phyloP scores from a whole-genome alignment of 1,140 invertebrate genomes.

The Bombus polaris region DNA sequence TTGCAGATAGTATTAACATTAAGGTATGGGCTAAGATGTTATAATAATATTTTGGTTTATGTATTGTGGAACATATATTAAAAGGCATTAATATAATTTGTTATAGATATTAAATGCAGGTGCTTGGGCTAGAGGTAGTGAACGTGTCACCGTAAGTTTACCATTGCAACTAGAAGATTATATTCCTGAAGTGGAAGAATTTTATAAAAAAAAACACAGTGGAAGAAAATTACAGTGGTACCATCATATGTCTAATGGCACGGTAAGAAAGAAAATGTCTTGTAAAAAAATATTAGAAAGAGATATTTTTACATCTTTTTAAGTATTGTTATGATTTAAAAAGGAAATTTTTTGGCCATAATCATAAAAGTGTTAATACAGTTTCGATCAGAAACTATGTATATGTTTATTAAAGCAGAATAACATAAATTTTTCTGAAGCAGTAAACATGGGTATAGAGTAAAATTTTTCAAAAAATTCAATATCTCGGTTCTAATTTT shows the following conservation, averaged over 20 bases:
- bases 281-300: constrained; percentile 21
- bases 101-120: constrained; percentile 97
- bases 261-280: constrained; percentile 82
- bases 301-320: constrained; percentile 16
- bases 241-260: constrained; percentile 99
- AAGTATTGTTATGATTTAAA: neutral
- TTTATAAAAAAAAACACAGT: constrained; percentile 98
- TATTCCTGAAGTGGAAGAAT: constrained; percentile 98
- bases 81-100: neutral
- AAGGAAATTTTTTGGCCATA: neutral
- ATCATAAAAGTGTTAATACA: neutral
- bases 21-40: constrained; percentile 79
- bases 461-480: constrained; percentile 43
- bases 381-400: neutral
- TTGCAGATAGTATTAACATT: constrained; percentile 89
- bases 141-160: constrained; percentile 96
- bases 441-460: constrained; percentile 37
- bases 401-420: constrained; percentile 19
- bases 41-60: neutral
- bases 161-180: constrained; percentile 99
- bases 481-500: constrained; percentile 51
- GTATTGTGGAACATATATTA: neutral
- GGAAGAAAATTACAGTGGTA: constrained; percentile 99
- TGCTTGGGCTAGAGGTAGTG: constrained; percentile 97
- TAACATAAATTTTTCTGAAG: constrained; percentile 31